A percentile compares a stretch with the other conserved stretches of the same genome.
Evolutionary conservation across 2,113 vertebrate genomes (phyloP).

Genomic region (Morone saxatilis): DNA sequence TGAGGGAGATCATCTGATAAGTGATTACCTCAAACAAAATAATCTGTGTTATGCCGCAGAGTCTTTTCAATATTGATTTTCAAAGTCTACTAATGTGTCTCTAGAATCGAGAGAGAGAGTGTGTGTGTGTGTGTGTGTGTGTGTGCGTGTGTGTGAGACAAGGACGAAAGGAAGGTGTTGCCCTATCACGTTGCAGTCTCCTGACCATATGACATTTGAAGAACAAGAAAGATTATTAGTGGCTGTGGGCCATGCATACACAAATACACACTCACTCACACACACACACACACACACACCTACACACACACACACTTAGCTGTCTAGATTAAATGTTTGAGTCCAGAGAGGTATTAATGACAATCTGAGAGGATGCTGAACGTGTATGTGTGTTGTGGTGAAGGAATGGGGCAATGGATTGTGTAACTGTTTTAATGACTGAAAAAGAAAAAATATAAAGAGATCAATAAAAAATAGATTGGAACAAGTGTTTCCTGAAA

Average conservation of each 20-base stretch:
- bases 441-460: too few relatives aligned
- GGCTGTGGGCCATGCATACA: conserved; percentile 42
- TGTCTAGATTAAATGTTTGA: conserved; percentile 2
- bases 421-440: too few relatives aligned
- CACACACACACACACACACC: conserved; percentile 2
- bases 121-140: neutral
- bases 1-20: neutral
- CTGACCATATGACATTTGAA: conserved; percentile 65
- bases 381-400: too few relatives aligned
- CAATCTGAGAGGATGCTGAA: too few relatives aligned
- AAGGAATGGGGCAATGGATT: too few relatives aligned
- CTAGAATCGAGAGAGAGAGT: neutral
- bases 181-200: conserved; percentile 63
- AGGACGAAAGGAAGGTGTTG: conserved; percentile 36
- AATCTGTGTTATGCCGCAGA: neutral
- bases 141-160: neutral
- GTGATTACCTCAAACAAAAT: neutral
- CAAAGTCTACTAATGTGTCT: neutral
- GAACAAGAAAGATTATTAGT: conserved; percentile 64
- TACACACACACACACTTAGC: neutral
- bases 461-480: too few relatives aligned
- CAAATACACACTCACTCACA: conserved; percentile 4
- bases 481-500: neutral
- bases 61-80: neutral
- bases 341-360: too few relatives aligned